Evolutionary conservation across 2,888 invertebrate species (phyloP), one percentile per base, ranked within the genome.

Genomic region (Ormyrus rosae): DNA sequence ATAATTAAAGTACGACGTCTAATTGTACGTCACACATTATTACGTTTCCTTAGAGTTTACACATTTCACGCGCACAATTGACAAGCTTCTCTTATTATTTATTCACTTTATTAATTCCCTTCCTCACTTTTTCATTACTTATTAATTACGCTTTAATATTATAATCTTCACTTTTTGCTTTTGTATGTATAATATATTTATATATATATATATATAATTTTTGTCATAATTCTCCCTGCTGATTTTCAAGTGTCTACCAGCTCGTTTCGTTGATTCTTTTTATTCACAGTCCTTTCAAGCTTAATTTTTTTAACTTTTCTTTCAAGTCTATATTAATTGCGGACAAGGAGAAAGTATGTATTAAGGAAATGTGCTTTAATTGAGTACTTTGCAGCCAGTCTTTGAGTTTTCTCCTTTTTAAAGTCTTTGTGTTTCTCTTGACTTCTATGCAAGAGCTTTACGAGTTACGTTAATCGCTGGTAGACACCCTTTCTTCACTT

Each of bases 21-120:
- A 81, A 81, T 81, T 77, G 70, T 56, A 50, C 78, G 34, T 67
- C 9, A 46, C 45, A 72, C 11, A n/a, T 70, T 48, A 56, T 72
- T 68, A 68, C 13, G 53, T 55, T 69, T 48, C 55, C 75, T 80
- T 82, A 69, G 72, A 71, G 13, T 58, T 76, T 82, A 77, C 71
- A 77, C 68, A 80, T 61, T 77, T 80, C 61, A 77, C 73, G 74
- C 80, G 82, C 81, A 80, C 82, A 83, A 83, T 83, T 83, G 83
- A 83, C 83, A 83, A 82, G 81, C 81, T 82, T 82, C 53, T 71
- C 61, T 82, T 73, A n/a, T 69, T 55, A 11, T 72, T 69, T 73
- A 45, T 58, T 56, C 11, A 34, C 61, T 6, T 51, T 13, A n/a
- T 63, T 61, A 67, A 34, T 19, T 19, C 45, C n/a, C 34, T 60